These are phyloP conservation scores for Momotus momota DNA, from an alignment of 2,797 vertebrate genomes.

Conservation along the genomic window DNA sequence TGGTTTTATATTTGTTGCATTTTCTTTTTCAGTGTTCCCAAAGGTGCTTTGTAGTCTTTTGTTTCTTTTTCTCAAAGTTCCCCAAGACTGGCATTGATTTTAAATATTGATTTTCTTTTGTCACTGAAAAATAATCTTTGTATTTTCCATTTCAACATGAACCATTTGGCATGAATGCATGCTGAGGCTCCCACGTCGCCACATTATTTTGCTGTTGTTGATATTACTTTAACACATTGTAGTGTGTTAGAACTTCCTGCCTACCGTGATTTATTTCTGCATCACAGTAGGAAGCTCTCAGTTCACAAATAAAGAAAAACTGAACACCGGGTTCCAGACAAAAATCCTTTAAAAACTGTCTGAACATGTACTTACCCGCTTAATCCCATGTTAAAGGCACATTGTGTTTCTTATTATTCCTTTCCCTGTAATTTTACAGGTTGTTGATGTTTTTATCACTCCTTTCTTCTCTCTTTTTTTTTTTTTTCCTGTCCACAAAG, in stretches of 20 bases:
- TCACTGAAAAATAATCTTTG: constrained; percentile 47
- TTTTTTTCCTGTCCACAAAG: not conserved
- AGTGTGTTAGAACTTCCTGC: constrained; percentile 46
- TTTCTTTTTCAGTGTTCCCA: constrained; percentile 17
- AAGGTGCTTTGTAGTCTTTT: constrained; percentile 8
- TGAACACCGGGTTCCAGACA: constrained; percentile 5
- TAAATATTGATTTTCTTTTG: constrained; percentile 58
- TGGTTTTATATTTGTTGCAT: not conserved
- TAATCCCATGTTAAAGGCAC: not conserved
- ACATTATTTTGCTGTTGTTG: constrained; percentile 58
- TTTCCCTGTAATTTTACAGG: not conserved
- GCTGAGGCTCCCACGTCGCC: constrained; percentile 8
- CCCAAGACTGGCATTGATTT: constrained; percentile 47
- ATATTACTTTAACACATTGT: constrained; percentile 37
- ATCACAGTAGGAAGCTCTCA: constrained; percentile 43
- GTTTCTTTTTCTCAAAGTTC: constrained; percentile 17
- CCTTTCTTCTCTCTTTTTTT: not conserved
- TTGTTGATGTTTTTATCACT: not conserved
- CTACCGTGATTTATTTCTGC: constrained; percentile 49
- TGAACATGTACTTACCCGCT: not conserved
- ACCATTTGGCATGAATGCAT: constrained; percentile 26
- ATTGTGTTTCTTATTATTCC: not conserved
- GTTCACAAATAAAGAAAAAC: constrained; percentile 48
- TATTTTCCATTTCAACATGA: constrained; percentile 48
- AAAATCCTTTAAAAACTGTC: not conserved